phyloP scores from a whole-genome alignment of 1,140 invertebrate species.

The Rhagoletis zephyria region DNA sequence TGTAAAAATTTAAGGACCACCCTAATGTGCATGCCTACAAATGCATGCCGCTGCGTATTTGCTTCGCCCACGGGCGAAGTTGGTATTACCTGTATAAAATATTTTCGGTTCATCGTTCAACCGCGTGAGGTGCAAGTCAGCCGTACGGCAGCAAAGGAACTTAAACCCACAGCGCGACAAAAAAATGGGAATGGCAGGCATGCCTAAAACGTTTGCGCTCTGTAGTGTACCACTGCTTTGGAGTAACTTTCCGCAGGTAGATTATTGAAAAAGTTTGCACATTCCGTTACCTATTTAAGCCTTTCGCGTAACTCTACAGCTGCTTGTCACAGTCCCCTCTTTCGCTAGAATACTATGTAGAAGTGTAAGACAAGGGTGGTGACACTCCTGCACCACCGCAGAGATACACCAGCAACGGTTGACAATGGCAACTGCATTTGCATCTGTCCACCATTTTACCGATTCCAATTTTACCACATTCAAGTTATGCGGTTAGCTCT shows the following conservation, averaged over 20 bases:
- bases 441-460: background rate
- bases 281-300: slow-evolving; percentile 15
- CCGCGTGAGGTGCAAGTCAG: background rate
- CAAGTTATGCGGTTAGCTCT: background rate
- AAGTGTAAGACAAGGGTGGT: slow-evolving; percentile 19
- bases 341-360: background rate
- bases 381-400: background rate
- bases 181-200: background rate
- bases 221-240: background rate
- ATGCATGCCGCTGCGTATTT: background rate
- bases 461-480: background rate
- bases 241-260: slow-evolving; percentile 29
- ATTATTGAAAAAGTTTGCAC: slow-evolving; percentile 48
- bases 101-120: slow-evolving; percentile 46
- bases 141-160: background rate
- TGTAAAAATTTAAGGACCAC: too few species aligned
- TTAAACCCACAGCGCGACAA: background rate
- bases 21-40: too few species aligned
- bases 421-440: background rate
- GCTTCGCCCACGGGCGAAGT: background rate
- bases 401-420: too few species aligned
- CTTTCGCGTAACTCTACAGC: background rate
- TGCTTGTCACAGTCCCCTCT: background rate
- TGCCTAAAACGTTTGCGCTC: background rate
- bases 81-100: slow-evolving; percentile 23